These are phyloP conservation scores for Myxocyprinus asiaticus DNA, from an alignment of 2,113 vertebrate genomes.

Conservation along the genomic window DNA sequence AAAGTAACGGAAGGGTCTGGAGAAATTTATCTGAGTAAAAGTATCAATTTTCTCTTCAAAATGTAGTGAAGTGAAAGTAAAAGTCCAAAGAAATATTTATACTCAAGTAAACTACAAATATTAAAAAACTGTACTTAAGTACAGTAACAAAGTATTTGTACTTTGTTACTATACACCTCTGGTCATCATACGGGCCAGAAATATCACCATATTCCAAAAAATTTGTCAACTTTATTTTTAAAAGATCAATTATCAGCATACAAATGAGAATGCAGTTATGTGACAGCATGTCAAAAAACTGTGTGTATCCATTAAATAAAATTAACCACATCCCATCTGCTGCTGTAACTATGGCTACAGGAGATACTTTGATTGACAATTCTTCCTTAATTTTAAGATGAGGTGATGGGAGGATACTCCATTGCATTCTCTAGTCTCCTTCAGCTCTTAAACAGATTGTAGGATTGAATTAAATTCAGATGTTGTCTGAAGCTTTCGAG, in stretches of 20 bases:
- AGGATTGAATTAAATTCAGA: slow-evolving; percentile 13
- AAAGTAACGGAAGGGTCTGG: too few species aligned
- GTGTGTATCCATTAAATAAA: slow-evolving; percentile 8
- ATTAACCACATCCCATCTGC: slow-evolving; percentile 24
- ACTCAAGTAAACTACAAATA: too few species aligned
- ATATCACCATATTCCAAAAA: neutral
- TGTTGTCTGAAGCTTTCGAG: slow-evolving; percentile 4
- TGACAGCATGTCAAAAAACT: slow-evolving; percentile 34
- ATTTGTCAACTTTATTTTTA: slow-evolving; percentile 25
- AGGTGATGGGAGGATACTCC: slow-evolving; percentile 26
- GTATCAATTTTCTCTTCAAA: too few species aligned
- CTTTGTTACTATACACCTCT: too few species aligned
- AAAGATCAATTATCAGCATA: slow-evolving; percentile 37
- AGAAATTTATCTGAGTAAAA: too few species aligned
- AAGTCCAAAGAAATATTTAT: too few species aligned
- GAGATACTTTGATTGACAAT: slow-evolving; percentile 34
- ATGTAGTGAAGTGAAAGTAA: too few species aligned
- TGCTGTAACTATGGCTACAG: slow-evolving; percentile 27
- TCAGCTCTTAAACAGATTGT: slow-evolving; percentile 19
- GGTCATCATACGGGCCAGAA: slow-evolving; percentile 1
- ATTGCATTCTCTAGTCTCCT: slow-evolving; percentile 15
- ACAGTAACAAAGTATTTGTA: too few species aligned
- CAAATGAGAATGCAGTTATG: slow-evolving; percentile 21
- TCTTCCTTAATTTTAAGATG: neutral
- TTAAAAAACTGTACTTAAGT: too few species aligned